Percentiles rank a stretch among this genome's conserved stretches.
Conservation (phyloP, 2,113 vertebrate genomes). For the Cyanoramphus novaezelandiae region DNA sequence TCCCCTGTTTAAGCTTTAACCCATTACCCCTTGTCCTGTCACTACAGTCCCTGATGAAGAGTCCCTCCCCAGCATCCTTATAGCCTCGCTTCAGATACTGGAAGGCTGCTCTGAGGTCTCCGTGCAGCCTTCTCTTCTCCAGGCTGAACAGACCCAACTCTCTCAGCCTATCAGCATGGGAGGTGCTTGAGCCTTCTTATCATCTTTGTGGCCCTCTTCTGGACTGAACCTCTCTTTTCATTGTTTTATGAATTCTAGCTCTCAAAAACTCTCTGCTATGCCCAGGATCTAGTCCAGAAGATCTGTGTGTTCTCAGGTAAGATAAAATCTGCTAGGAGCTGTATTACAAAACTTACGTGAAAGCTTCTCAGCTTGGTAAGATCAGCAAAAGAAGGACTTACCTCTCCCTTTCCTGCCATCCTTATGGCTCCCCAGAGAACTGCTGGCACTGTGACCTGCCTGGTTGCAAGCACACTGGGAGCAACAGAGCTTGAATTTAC, state of each 20-base stretch:
- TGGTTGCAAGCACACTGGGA: background rate
- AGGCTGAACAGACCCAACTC: background rate
- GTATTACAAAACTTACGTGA: background rate
- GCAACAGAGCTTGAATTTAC: background rate
- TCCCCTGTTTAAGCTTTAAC: background rate
- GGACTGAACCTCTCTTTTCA: background rate
- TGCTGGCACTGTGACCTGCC: background rate
- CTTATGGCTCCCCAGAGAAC: fast-evolving
- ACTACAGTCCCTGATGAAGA: background rate
- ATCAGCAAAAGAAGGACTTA: background rate
- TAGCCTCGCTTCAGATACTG: background rate
- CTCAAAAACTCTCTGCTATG: background rate
- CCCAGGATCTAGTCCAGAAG: background rate
- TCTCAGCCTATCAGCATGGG: background rate
- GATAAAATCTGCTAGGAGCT: background rate
- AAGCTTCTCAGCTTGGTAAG: background rate
- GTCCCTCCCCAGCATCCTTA: background rate
- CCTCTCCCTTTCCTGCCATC: background rate
- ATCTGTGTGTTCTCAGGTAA: background rate
- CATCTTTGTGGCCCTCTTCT: background rate
- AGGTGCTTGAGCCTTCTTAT: background rate
- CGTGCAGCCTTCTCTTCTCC: background rate
- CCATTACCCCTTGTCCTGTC: background rate
- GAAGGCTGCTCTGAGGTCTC: background rate
- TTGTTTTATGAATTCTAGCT: background rate